phyloP scores from a whole-genome alignment of 2,888 invertebrate genomes.

The Meiosimyza platycephala region DNA sequence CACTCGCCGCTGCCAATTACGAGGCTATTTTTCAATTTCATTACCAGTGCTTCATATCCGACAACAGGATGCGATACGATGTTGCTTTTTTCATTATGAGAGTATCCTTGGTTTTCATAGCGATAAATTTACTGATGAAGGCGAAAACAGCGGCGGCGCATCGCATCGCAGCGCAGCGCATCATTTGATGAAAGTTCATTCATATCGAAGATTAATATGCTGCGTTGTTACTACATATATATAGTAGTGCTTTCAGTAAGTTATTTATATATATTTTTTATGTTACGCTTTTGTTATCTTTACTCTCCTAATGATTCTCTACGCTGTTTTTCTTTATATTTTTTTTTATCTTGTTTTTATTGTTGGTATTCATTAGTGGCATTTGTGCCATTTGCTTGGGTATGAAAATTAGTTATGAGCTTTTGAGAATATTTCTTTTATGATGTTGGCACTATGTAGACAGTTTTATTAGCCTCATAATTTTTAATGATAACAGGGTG shows the following conservation, averaged over 20 bases:
- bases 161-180: not conserved
- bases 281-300: no score
- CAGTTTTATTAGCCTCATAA: no score
- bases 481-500: no score
- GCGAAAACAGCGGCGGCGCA: no score
- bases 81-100: not conserved
- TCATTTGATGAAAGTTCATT: constrained; percentile 35
- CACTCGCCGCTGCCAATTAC: constrained; percentile 30
- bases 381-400: not conserved
- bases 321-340: not conserved
- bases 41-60: constrained; percentile 15
- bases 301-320: no score
- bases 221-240: constrained; percentile 18
- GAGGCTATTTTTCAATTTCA: constrained; percentile 33
- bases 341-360: not conserved
- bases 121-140: not conserved
- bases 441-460: no score
- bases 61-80: not conserved
- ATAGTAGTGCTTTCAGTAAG: not conserved
- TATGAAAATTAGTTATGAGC: no score
- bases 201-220: constrained; percentile 36
- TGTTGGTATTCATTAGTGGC: not conserved
- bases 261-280: constrained; percentile 1
- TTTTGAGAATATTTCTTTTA: no score
- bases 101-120: not conserved